Conservation (phyloP, 1,140 invertebrate genomes). For the Metaphire vulgaris region DNA sequence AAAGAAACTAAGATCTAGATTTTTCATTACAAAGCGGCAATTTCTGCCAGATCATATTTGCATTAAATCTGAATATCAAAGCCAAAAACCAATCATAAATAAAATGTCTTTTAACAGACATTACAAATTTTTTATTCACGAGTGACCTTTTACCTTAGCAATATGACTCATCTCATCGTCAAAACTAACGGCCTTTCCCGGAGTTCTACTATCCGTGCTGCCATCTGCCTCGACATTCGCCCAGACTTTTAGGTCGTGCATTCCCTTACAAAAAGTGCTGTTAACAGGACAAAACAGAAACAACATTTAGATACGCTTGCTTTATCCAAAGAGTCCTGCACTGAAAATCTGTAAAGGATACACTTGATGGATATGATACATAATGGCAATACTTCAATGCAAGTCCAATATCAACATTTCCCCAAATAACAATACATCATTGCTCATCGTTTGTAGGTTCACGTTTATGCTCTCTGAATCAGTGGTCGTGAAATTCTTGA, state of each 20-base stretch:
- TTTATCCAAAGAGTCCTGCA: too few relatives aligned
- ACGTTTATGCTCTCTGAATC: background rate
- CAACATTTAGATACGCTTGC: too few relatives aligned
- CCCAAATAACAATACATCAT: background rate
- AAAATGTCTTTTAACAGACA: too few relatives aligned
- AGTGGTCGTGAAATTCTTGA: too few relatives aligned
- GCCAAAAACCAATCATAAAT: too few relatives aligned
- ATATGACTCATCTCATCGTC: slow-evolving; percentile 83
- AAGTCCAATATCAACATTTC: background rate
- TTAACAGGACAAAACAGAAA: background rate
- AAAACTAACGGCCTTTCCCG: slow-evolving; percentile 69
- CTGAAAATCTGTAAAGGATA: background rate
- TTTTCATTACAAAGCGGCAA: too few relatives aligned
- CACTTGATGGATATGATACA: background rate
- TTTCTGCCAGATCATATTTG: too few relatives aligned
- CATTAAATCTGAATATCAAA: too few relatives aligned
- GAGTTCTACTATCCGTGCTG: slow-evolving; percentile 63
- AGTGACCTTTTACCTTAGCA: slow-evolving; percentile 70
- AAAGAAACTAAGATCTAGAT: too few relatives aligned
- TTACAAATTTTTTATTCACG: too few relatives aligned
- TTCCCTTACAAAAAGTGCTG: slow-evolving; percentile 51
- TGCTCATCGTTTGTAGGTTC: background rate
- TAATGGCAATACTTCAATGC: background rate
- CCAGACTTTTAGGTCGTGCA: slow-evolving; percentile 58
- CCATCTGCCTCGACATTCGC: slow-evolving; percentile 64